phyloP scores from a whole-genome alignment of 1,140 invertebrate species.

The Aporrectodea caliginosa region DNA sequence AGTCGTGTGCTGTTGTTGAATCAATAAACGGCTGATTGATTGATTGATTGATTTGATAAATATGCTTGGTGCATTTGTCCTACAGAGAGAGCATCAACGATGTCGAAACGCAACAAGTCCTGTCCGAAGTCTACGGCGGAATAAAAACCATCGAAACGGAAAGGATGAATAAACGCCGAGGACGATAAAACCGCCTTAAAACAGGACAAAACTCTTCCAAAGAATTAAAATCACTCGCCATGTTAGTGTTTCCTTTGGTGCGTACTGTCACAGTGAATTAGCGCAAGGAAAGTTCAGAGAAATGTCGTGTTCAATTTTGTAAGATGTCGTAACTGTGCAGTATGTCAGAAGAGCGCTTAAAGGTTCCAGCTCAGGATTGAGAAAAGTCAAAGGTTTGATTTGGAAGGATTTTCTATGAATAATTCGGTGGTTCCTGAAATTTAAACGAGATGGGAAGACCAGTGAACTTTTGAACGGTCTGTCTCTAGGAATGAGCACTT shows the following conservation, averaged over 20 bases:
- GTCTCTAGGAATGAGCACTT: too few species aligned
- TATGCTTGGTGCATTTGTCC: too few species aligned
- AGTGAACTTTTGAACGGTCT: too few species aligned
- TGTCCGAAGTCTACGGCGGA: constrained; percentile 27
- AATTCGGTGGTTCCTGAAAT: too few species aligned
- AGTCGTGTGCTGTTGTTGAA: too few species aligned
- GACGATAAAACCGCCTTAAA: not conserved
- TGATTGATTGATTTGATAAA: too few species aligned
- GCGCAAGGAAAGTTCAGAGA: not conserved
- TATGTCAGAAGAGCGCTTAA: not conserved
- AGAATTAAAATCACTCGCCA: too few species aligned
- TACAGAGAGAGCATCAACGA: constrained; percentile 27
- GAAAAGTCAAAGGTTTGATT: too few species aligned
- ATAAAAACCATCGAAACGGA: constrained; percentile 24
- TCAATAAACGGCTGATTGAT: too few species aligned
- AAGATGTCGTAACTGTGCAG: not conserved
- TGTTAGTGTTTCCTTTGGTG: not conserved
- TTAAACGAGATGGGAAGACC: too few species aligned
- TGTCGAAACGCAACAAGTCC: constrained; percentile 27
- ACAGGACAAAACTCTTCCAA: too few species aligned
- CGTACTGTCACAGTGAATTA: not conserved
- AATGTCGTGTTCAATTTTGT: not conserved
- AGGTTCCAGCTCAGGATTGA: not conserved
- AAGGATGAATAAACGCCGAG: constrained; percentile 27
- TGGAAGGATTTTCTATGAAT: too few species aligned